phyloP scores from a whole-genome alignment of 2,113 vertebrate species.

The Ammodytes marinus region DNA sequence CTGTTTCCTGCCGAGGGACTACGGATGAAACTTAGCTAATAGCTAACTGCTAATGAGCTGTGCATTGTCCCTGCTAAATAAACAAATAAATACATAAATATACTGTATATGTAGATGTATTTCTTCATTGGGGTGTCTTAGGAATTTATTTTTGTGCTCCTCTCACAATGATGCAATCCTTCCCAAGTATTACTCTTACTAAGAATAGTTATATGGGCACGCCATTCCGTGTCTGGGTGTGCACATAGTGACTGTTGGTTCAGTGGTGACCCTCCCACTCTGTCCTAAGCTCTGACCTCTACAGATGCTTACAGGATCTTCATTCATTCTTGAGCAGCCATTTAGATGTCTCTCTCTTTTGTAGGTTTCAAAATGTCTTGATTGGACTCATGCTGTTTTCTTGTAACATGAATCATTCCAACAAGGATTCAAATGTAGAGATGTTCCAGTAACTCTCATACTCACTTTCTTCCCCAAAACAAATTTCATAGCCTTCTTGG shows the following conservation, averaged over 20 bases:
- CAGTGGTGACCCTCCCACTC: neutral
- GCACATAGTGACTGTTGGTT: constrained; percentile 11
- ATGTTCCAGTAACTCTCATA: neutral
- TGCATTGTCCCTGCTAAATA: too few species aligned
- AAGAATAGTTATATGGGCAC: neutral
- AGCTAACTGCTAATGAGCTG: too few species aligned
- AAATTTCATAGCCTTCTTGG: neutral
- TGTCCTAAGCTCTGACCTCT: neutral
- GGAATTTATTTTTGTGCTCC: neutral
- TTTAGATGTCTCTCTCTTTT: neutral
- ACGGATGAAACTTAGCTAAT: too few species aligned
- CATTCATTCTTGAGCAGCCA: neutral
- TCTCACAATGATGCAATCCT: constrained; percentile 33
- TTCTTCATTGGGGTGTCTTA: neutral
- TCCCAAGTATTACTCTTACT: neutral
- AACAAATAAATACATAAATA: too few species aligned
- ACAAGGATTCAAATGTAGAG: neutral
- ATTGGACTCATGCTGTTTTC: neutral
- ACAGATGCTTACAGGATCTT: neutral
- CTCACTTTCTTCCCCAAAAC: neutral
- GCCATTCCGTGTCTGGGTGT: neutral
- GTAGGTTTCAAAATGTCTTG: constrained; percentile 9
- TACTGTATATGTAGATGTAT: neutral
- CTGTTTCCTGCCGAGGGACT: too few species aligned
- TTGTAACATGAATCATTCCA: neutral